These are phyloP conservation scores for Ypsolopha scabrella DNA, from an alignment of 2,888 invertebrate species.

Conservation along the genomic window DNA sequence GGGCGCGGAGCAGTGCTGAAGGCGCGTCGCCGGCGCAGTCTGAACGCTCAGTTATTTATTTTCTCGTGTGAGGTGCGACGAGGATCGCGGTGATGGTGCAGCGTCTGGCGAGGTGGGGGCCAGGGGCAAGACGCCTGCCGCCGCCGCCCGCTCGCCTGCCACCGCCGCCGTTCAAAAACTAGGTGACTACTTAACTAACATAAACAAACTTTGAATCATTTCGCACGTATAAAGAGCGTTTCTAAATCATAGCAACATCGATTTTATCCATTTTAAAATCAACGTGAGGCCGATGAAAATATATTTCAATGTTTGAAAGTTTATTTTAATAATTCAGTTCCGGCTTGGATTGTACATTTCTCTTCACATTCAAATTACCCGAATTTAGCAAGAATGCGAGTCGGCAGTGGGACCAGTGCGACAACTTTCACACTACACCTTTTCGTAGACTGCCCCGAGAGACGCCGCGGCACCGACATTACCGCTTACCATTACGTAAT, in stretches of 20 bases:
- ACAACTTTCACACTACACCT: constrained; percentile 8
- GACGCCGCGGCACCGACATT: constrained; percentile 7
- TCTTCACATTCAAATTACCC: background rate
- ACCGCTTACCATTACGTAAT: constrained; percentile 1
- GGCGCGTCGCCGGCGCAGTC: constrained; percentile 36
- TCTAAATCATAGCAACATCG: background rate
- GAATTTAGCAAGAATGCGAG: background rate
- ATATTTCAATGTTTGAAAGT: background rate
- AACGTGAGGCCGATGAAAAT: background rate
- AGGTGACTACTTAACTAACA: constrained; percentile 23
- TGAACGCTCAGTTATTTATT: constrained; percentile 46
- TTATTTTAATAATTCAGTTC: no score
- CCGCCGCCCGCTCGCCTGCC: constrained; percentile 26
- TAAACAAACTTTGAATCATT: no score
- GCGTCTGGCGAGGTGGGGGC: constrained; percentile 42
- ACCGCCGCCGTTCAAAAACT: constrained; percentile 28
- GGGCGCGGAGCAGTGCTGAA: constrained; percentile 7
- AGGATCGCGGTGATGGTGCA: constrained; percentile 15
- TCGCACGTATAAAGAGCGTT: no score
- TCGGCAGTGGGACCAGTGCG: background rate
- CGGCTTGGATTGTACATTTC: no score
- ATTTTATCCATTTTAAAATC: background rate
- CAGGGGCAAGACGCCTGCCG: constrained; percentile 21
- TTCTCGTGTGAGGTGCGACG: constrained; percentile 20
- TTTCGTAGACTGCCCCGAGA: constrained; percentile 6